Percentiles rank a stretch among this genome's conserved stretches.
Evolutionary conservation across 2,113 vertebrate species (phyloP).

Genomic region (Atrichornis clamosus): DNA sequence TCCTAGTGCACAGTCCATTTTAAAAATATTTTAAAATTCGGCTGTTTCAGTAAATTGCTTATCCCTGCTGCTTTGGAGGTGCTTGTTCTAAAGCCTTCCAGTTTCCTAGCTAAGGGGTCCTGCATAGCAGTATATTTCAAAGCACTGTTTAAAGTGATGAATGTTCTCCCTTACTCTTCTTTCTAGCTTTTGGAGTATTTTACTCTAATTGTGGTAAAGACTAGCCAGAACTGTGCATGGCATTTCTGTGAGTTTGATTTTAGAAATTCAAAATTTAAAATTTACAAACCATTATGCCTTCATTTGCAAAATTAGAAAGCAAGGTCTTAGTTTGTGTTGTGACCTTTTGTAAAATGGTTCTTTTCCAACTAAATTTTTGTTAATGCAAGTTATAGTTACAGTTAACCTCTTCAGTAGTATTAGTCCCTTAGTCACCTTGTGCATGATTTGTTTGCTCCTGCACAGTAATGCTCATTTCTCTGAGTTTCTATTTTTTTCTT

Average conservation of each 20-base stretch:
- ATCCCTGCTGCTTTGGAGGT: background rate
- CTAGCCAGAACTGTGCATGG: rapidly evolving
- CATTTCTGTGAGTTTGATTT: background rate
- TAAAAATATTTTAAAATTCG: background rate
- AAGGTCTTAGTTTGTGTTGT: background rate
- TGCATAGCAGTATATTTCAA: background rate
- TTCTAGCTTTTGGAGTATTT: background rate
- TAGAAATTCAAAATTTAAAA: background rate
- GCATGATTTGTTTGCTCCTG: background rate
- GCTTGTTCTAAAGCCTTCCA: background rate
- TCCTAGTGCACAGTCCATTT: background rate
- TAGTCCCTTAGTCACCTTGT: background rate
- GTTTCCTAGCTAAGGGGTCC: background rate
- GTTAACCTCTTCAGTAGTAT: background rate
- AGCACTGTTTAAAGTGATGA: background rate
- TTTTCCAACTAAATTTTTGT: background rate
- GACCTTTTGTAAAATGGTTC: background rate
- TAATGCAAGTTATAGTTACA: background rate
- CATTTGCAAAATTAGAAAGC: background rate
- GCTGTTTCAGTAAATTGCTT: background rate
- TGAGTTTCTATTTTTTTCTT: background rate
- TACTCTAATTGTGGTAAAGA: background rate
- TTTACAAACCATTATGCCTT: background rate
- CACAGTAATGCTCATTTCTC: background rate
- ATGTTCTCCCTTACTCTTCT: background rate